A percentile compares a stretch with the other conserved stretches of the same genome.
These are phyloP conservation scores for Penaeus vannamei DNA, from an alignment of 1,140 invertebrate genomes.

Conservation along the genomic window DNA sequence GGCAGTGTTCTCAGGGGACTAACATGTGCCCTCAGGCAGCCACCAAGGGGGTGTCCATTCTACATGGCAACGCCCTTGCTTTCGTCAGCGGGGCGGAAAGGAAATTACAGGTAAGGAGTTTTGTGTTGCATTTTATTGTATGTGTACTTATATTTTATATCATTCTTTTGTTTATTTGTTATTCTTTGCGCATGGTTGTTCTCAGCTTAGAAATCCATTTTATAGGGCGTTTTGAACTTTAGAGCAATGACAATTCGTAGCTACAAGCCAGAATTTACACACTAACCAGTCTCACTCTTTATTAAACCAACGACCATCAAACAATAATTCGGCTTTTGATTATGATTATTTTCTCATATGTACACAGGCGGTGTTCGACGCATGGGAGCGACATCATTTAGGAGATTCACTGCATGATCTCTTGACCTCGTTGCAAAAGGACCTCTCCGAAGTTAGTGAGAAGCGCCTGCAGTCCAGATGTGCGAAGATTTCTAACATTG, in stretches of 20 bases:
- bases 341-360: background rate
- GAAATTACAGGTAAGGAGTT: conserved; percentile 57
- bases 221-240: too few relatives aligned
- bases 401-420: conserved; percentile 44
- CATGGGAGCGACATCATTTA: conserved; percentile 42
- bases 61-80: conserved; percentile 65
- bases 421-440: background rate
- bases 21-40: conserved; percentile 56
- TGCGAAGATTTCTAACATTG: conserved; percentile 41
- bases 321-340: too few relatives aligned
- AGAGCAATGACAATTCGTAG: too few relatives aligned
- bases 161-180: too few relatives aligned
- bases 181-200: too few relatives aligned
- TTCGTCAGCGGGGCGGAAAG: conserved; percentile 55
- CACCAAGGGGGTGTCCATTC: conserved; percentile 33
- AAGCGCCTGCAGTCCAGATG: conserved; percentile 23
- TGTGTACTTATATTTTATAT: too few relatives aligned
- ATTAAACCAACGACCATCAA: too few relatives aligned
- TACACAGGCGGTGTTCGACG: conserved; percentile 55
- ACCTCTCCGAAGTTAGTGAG: conserved; percentile 18
- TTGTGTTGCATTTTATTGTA: background rate
- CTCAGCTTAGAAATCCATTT: too few relatives aligned
- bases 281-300: too few relatives aligned
- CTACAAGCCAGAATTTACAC: too few relatives aligned
- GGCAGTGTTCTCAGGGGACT: conserved; percentile 48